Percentiles rank a stretch among this genome's conserved stretches.
phyloP scores from a whole-genome alignment of 2,113 vertebrate genomes.

The Pomatostomus ruficeps region DNA sequence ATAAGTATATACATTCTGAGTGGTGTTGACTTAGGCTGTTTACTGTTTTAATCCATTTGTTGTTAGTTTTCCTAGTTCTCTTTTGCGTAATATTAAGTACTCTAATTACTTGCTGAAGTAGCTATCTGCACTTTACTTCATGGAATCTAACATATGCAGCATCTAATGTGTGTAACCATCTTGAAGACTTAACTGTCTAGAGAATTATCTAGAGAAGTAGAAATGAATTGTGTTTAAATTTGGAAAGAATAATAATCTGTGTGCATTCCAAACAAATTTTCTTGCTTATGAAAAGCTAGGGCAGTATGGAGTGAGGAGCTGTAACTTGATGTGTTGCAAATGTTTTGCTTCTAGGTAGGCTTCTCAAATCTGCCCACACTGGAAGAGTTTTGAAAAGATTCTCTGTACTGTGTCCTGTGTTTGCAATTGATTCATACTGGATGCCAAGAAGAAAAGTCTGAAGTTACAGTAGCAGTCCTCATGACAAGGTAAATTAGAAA shows the following conservation, averaged over 20 bases:
- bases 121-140: slow-evolving; percentile 16
- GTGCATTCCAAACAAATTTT: not conserved
- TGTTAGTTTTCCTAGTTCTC: slow-evolving; percentile 49
- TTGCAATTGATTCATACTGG: not conserved
- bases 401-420: not conserved
- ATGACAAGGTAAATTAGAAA: not conserved
- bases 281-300: not conserved
- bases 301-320: not conserved
- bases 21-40: slow-evolving; percentile 29
- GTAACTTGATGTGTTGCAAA: not conserved
- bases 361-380: not conserved
- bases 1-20: not conserved
- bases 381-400: not conserved
- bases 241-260: not conserved
- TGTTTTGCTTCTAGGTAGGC: not conserved
- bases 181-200: not conserved
- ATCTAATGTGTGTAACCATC: not conserved
- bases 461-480: not conserved
- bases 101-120: slow-evolving; percentile 31
- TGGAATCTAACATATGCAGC: not conserved
- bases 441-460: not conserved
- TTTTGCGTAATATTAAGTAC: slow-evolving; percentile 38
- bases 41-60: slow-evolving; percentile 31
- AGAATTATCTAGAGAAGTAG: not conserved
- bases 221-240: slow-evolving; percentile 6